Percentiles rank a stretch among this genome's conserved stretches.
Evolutionary conservation across 1,140 invertebrate species (phyloP).

Genomic region (Archegozetes longisetosus): DNA sequence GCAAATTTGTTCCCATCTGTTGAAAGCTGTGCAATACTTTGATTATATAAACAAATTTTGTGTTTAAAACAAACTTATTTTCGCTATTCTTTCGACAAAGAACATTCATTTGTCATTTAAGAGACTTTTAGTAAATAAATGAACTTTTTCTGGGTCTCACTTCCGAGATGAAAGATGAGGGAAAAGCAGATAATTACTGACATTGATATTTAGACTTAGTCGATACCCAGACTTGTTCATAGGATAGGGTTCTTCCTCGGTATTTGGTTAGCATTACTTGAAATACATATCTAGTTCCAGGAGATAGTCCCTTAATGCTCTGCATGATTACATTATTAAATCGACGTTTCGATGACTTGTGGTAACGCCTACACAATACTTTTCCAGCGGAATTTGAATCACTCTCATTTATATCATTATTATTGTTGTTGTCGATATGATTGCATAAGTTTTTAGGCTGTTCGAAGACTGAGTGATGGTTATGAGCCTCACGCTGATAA

Average conservation of each 20-base stretch:
- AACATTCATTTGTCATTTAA: too few relatives aligned
- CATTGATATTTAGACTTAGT: constrained; percentile 3
- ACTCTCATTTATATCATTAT: background rate
- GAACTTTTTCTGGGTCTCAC: too few relatives aligned
- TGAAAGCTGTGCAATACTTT: too few relatives aligned
- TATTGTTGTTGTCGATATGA: constrained; percentile 12
- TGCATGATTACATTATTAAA: constrained; percentile 23
- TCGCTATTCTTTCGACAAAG: too few relatives aligned
- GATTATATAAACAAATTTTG: too few relatives aligned
- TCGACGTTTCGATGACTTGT: constrained; percentile 18
- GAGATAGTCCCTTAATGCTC: constrained; percentile 23
- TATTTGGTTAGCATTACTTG: constrained; percentile 26
- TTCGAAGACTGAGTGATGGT: constrained; percentile 5
- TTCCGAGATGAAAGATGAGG: too few relatives aligned
- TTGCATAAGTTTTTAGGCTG: background rate
- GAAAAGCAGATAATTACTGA: too few relatives aligned
- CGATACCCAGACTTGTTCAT: constrained; percentile 21
- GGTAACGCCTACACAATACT: constrained; percentile 24
- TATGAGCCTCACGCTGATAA: constrained; percentile 23
- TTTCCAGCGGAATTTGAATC: background rate
- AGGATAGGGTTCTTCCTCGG: constrained; percentile 24
- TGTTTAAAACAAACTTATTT: too few relatives aligned
- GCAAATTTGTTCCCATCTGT: too few relatives aligned
- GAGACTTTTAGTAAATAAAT: too few relatives aligned
- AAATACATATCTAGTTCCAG: constrained; percentile 26